phyloP scores from a whole-genome alignment of 2,113 vertebrate genomes.

The Scartelaos histophorus region DNA sequence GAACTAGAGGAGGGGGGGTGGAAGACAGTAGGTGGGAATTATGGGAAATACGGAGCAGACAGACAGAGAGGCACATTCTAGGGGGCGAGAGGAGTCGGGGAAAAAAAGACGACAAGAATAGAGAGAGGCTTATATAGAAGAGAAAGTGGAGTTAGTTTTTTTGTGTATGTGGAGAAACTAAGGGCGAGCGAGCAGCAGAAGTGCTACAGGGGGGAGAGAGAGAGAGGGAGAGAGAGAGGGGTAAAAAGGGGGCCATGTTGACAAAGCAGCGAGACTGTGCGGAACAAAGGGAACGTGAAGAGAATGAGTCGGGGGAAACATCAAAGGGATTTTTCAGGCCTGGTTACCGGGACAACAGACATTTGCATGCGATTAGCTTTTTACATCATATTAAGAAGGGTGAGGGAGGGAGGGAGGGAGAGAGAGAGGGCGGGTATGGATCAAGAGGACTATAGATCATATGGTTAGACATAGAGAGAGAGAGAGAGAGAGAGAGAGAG shows the following conservation, averaged over 20 bases:
- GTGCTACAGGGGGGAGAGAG: slow-evolving; percentile 50
- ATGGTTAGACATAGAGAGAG: background rate
- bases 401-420: slow-evolving; percentile 49
- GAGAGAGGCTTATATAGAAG: slow-evolving; percentile 70
- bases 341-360: slow-evolving; percentile 86
- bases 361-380: slow-evolving; percentile 87
- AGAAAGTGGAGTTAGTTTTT: slow-evolving; percentile 71
- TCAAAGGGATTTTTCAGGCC: slow-evolving; percentile 85
- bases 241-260: slow-evolving; percentile 74
- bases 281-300: slow-evolving; percentile 84
- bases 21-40: slow-evolving; percentile 75
- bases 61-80: slow-evolving; percentile 73
- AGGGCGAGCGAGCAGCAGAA: slow-evolving; percentile 57
- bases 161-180: slow-evolving; percentile 54
- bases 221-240: slow-evolving; percentile 34
- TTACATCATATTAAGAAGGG: slow-evolving; percentile 85
- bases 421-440: background rate
- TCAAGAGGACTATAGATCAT: background rate
- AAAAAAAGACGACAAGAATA: slow-evolving; percentile 45
- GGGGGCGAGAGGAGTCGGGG: slow-evolving; percentile 36
- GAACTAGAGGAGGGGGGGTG: slow-evolving; percentile 50
- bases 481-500: no score
- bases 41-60: slow-evolving; percentile 74
- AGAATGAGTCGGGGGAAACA: slow-evolving; percentile 84
- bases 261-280: slow-evolving; percentile 80